Conservation (phyloP, 2,888 invertebrate genomes). For the Scaptomyza tumidula region DNA sequence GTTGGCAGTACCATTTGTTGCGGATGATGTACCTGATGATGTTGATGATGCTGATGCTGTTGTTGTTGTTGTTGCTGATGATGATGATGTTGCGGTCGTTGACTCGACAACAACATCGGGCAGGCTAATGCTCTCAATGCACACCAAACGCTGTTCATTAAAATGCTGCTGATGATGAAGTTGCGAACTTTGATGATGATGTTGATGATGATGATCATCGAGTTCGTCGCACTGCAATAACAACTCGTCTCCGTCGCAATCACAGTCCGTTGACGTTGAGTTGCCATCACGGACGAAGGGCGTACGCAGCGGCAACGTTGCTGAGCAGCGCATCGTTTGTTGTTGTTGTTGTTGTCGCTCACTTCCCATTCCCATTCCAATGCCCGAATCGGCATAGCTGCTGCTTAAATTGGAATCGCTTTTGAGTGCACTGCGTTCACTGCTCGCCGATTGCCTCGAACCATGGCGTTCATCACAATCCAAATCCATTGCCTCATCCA, state of each 20-base stretch:
- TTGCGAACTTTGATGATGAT: constrained; percentile 26
- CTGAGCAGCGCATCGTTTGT: constrained; percentile 46
- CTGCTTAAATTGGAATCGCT: constrained; percentile 82
- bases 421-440: constrained; percentile 73
- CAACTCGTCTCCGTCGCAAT: constrained; percentile 81
- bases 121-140: constrained; percentile 84
- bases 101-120: constrained; percentile 85
- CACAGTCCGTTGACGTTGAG: constrained; percentile 76
- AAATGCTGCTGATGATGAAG: constrained; percentile 49
- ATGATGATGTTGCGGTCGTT: constrained; percentile 66
- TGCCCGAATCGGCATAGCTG: constrained; percentile 83
- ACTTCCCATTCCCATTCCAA: constrained; percentile 47
- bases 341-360: constrained; percentile 33
- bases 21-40: constrained; percentile 25
- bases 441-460: constrained; percentile 67
- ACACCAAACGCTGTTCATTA: constrained; percentile 81
- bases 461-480: constrained; percentile 51
- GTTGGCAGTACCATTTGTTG: constrained; percentile 41
- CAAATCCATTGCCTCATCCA: constrained; percentile 61
- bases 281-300: constrained; percentile 81
- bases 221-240: constrained; percentile 82
- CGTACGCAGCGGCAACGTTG: constrained; percentile 46
- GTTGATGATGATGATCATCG: constrained; percentile 57
- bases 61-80: constrained; percentile 33
- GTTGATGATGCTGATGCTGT: constrained; percentile 28